Percentiles rank a stretch among this genome's conserved stretches.
phyloP scores from a whole-genome alignment of 92 coral and sea anemone species.

The Heliopora coerulea region DNA sequence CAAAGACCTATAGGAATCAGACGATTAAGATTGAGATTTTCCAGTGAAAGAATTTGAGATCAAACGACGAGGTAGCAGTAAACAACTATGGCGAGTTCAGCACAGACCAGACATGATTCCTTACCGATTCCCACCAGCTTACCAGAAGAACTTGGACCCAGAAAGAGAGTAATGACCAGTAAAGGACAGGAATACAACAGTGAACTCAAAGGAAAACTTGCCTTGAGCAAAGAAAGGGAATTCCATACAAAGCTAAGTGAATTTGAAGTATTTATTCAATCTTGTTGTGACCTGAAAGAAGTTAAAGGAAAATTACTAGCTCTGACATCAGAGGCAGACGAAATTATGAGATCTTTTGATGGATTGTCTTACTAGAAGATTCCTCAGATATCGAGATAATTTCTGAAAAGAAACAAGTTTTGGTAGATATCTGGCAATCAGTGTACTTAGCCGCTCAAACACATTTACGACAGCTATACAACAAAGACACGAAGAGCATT shows the following conservation, averaged over 20 bases:
- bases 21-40: too few relatives aligned
- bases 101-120: too few relatives aligned
- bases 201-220: background rate
- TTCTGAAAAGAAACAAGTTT: conserved; percentile 4
- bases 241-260: background rate
- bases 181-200: conserved; percentile 2
- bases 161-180: conserved; percentile 2
- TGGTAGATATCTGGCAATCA: conserved; percentile 40
- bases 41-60: too few relatives aligned
- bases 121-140: too few relatives aligned
- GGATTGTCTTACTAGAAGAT: conserved; percentile 26
- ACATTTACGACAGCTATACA: conserved; percentile 20
- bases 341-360: conserved; percentile 29
- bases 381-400: conserved; percentile 16
- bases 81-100: too few relatives aligned
- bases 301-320: conserved; percentile 13
- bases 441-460: conserved; percentile 27
- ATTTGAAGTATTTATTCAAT: too few relatives aligned
- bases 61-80: too few relatives aligned
- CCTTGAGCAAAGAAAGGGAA: background rate
- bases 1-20: too few relatives aligned
- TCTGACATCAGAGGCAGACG: conserved; percentile 17
- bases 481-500: conserved; percentile 17
- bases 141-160: too few relatives aligned
- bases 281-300: background rate